These are phyloP conservation scores for Tupiocoris notatus DNA, from an alignment of 2,888 invertebrate genomes.

Conservation along the genomic window DNA sequence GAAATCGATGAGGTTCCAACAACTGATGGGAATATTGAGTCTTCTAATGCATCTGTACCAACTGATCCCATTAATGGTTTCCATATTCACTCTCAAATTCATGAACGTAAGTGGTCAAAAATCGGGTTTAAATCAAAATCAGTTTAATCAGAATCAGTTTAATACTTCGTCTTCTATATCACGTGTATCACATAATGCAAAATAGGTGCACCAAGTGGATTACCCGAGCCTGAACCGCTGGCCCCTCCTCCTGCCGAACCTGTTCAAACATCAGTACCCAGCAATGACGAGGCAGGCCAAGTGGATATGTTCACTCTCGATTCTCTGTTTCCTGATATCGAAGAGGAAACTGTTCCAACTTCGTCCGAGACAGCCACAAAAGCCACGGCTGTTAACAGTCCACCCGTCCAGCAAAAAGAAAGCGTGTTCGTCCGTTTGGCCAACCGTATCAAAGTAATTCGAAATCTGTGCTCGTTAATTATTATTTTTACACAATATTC, in stretches of 20 bases:
- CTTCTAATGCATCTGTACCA: too few relatives aligned
- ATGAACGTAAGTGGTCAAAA: too few relatives aligned
- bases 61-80: too few relatives aligned
- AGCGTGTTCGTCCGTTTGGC: conserved; percentile 94
- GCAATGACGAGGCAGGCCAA: conserved; percentile 29
- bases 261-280: conserved; percentile 4
- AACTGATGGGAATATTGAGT: too few relatives aligned
- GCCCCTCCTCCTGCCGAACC: conserved; percentile 7
- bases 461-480: too few relatives aligned
- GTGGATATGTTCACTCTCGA: conserved; percentile 48
- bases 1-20: too few relatives aligned
- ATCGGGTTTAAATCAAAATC: too few relatives aligned
- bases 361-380: conserved; percentile 54
- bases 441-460: conserved; percentile 89
- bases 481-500: too few relatives aligned
- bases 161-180: too few relatives aligned
- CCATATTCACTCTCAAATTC: too few relatives aligned
- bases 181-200: too few relatives aligned
- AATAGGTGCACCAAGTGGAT: not conserved
- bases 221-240: conserved; percentile 4
- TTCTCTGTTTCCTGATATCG: conserved; percentile 50
- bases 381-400: conserved; percentile 51
- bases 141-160: too few relatives aligned
- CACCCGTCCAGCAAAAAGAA: conserved; percentile 68
- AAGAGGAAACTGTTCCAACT: conserved; percentile 46